These are phyloP conservation scores for Geotrypetes seraphini DNA, from an alignment of 2,797 vertebrate species.

Conservation along the genomic window DNA sequence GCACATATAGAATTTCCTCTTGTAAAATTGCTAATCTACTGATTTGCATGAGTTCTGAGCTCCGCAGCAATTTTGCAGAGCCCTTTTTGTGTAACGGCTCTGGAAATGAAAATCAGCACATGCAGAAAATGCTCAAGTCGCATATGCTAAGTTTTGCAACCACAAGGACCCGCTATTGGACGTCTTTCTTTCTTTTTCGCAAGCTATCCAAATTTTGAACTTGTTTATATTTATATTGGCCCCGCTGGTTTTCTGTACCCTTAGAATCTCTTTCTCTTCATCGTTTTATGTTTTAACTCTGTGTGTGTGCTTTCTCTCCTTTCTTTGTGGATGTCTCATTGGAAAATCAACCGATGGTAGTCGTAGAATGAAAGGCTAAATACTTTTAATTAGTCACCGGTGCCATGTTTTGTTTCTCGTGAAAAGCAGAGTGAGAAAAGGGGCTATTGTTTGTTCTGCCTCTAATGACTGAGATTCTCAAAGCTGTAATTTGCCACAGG, in stretches of 20 bases:
- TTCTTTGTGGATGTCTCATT: constrained; percentile 23
- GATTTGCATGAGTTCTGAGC: too few relatives aligned
- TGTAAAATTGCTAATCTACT: too few relatives aligned
- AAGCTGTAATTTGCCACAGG: constrained; percentile 33
- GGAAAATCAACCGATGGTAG: constrained; percentile 27
- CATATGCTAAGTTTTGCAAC: too few relatives aligned
- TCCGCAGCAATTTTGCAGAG: too few relatives aligned
- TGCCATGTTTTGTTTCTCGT: constrained; percentile 29
- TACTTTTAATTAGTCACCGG: constrained; percentile 28
- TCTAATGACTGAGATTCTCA: constrained; percentile 23
- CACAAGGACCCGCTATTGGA: too few relatives aligned
- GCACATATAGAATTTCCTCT: too few relatives aligned
- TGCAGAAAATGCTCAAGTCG: too few relatives aligned
- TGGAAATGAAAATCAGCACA: too few relatives aligned
- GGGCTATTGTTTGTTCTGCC: constrained; percentile 25
- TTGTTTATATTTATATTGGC: too few relatives aligned
- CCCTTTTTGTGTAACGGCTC: too few relatives aligned
- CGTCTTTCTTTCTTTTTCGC: too few relatives aligned
- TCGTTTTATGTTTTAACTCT: constrained; percentile 33
- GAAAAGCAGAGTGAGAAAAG: constrained; percentile 29
- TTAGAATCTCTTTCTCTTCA: constrained; percentile 24
- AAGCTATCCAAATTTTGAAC: too few relatives aligned
- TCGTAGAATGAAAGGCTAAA: constrained; percentile 29
- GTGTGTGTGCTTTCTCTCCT: constrained; percentile 27
- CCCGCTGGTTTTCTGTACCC: constrained; percentile 36